Evolutionary conservation across 2,113 vertebrate species (phyloP).

Genomic region (Heliornis fulica): DNA sequence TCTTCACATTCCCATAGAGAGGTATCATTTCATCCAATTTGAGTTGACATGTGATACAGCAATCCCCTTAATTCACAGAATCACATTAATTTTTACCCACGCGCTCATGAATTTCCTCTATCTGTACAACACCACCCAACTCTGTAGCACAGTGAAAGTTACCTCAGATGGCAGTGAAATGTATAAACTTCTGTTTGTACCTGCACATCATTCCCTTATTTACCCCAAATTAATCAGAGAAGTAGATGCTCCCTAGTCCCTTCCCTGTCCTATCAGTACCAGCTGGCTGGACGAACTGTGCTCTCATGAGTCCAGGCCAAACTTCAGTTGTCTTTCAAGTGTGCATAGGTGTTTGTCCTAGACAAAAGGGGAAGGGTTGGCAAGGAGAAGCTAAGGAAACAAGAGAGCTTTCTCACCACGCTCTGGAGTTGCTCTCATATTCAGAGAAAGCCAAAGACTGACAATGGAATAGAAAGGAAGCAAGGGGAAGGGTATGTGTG

Average conservation of each 20-base stretch:
- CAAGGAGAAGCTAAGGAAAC: neutral
- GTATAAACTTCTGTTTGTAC: neutral
- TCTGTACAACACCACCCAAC: neutral
- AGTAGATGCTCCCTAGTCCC: neutral
- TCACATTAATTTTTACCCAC: too few relatives aligned
- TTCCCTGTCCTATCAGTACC: neutral
- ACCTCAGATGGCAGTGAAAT: neutral
- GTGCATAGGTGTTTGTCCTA: neutral
- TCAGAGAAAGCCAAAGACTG: neutral
- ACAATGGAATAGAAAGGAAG: neutral
- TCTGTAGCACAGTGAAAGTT: neutral
- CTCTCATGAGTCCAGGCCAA: neutral
- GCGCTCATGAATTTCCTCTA: neutral
- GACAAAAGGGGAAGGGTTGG: neutral
- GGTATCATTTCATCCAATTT: neutral
- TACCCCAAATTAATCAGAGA: neutral
- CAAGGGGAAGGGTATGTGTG: neutral
- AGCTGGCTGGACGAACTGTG: neutral
- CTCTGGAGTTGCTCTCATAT: neutral
- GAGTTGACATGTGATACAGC: neutral
- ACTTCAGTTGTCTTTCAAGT: neutral
- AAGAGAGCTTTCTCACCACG: neutral
- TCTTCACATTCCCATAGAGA: neutral
- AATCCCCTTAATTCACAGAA: neutral
- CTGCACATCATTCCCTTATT: fast-evolving